Base-by-base conservation (phyloP, 2,113 vertebrate genomes). In the Atlantisia rogersi region DNA sequence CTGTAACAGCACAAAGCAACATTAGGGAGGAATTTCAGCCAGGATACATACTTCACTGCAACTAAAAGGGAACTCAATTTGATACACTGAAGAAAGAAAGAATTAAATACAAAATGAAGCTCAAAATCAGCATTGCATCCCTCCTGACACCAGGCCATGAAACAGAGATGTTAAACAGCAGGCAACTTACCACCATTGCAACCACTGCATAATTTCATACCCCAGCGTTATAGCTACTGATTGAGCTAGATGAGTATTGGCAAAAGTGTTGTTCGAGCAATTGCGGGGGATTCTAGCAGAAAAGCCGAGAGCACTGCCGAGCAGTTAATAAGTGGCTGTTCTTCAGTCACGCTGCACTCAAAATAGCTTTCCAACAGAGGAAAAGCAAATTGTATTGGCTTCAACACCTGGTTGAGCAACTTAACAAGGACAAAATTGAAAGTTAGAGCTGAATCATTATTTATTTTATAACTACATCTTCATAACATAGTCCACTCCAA, bases 331-430 rank as follows among this genome's bases (percentile, higher is more conserved):
- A 96, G 89, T 92, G 95, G 86, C 97, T 94, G 90, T 93, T 97
- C 80, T 96, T 94, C 92, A 92, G 96, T 94, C 96, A 92, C 0
- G 4, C 91, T 94, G 95, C 82, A 92, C 91, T 96, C 91, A 83
- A 77, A 97, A 95, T 96, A 95, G 96, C 93, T 94, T 97, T 88
- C 95, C 89, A 97, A 46, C 93, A 84, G 91, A 91, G 94, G 82
- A 79, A 96, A 96, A 95, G 93, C 91, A 93, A 96, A 96, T 97
- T 96, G 91, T 96, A 83, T 89, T 97, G 96, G 92, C 92, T 97
- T 97, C 93, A 94, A 97, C 95, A 97, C 95, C 95, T 97, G 96
- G 94, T 81, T 97, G 97, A 97, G 93, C 95, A 97, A 91, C 96
- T 96, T 97, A 97, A 95, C 94, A 92, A 82, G 70, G 87, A 97